Percentiles rank a stretch among this genome's conserved stretches.
Conservation (phyloP, 2,797 vertebrate genomes). For the Thamnophis elegans region DNA sequence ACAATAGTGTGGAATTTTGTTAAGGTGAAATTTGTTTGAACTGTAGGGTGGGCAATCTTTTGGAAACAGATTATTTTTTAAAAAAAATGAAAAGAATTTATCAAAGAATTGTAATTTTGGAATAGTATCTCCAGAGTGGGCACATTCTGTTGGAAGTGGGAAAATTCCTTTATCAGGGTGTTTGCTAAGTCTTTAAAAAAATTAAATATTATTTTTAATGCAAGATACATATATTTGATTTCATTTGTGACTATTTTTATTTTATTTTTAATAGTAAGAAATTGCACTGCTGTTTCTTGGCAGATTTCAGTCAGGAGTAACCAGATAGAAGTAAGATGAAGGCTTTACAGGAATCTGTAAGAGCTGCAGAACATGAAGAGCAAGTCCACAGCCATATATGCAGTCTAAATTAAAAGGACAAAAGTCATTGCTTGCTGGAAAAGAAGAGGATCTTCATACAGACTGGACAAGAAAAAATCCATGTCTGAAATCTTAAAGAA, state of each 20-base stretch:
- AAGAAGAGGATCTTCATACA: not conserved
- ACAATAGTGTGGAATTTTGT: not conserved
- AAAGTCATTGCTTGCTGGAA: not conserved
- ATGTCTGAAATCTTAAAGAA: not conserved
- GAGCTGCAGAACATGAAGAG: not conserved
- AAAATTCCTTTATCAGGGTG: not conserved
- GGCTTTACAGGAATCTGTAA: not conserved
- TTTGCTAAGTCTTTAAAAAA: not conserved
- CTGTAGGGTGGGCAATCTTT: not conserved
- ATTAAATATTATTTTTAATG: not conserved
- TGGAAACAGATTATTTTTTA: not conserved
- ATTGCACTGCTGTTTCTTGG: not conserved
- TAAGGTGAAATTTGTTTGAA: not conserved
- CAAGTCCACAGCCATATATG: no score
- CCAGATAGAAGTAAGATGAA: not conserved
- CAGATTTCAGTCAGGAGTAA: not conserved
- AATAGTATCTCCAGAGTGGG: not conserved
- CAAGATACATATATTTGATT: not conserved
- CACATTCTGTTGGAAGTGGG: not conserved
- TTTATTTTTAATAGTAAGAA: not conserved
- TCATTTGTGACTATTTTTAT: not conserved
- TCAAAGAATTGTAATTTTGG: not conserved
- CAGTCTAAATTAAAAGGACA: not conserved
- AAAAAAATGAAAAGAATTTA: not conserved
- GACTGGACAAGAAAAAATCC: not conserved